Percentiles rank a stretch among this genome's conserved stretches.
phyloP scores from a whole-genome alignment of 2,888 invertebrate species.

The Dryomyza anilis region DNA sequence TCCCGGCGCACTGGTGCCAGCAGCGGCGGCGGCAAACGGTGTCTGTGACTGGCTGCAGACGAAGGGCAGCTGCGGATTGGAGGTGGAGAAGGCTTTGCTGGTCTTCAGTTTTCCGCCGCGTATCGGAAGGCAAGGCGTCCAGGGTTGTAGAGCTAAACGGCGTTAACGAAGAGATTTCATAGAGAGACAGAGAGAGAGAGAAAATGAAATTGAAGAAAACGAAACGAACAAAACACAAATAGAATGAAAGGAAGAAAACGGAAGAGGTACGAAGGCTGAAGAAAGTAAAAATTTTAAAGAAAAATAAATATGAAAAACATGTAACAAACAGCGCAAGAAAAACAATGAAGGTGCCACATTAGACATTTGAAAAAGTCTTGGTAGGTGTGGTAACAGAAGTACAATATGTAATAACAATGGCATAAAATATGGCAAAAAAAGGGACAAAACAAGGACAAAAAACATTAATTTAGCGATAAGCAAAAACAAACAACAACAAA shows the following conservation, averaged over 20 bases:
- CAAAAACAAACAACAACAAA: conserved; percentile 2
- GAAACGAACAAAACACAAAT: conserved; percentile 37
- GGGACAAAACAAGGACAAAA: conserved; percentile 35
- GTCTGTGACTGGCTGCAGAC: conserved; percentile 45
- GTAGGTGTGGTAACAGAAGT: too few relatives aligned
- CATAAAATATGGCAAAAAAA: conserved; percentile 19
- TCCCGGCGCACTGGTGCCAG: conserved; percentile 21
- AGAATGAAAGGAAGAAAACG: conserved; percentile 15
- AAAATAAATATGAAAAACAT: conserved; percentile 14
- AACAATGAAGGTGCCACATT: too few relatives aligned
- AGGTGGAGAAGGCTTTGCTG: conserved; percentile 61
- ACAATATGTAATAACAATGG: too few relatives aligned
- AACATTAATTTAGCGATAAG: conserved; percentile 18
- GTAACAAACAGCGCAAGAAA: too few relatives aligned
- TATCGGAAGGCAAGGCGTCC: conserved; percentile 62
- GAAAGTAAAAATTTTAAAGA: conserved; percentile 24
- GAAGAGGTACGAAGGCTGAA: conserved; percentile 17
- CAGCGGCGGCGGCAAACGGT: conserved; percentile 37
- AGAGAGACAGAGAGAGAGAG: too few relatives aligned
- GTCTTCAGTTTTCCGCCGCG: conserved; percentile 62
- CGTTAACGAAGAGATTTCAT: conserved; percentile 29
- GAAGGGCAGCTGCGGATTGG: conserved; percentile 62
- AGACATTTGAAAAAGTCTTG: too few relatives aligned
- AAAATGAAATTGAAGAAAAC: conserved; percentile 51
- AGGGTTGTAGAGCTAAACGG: conserved; percentile 62